A percentile compares a stretch with the other conserved stretches of the same genome.
Evolutionary conservation across 2,797 vertebrate genomes (phyloP).

Genomic region (Scyliorhinus canicula): DNA sequence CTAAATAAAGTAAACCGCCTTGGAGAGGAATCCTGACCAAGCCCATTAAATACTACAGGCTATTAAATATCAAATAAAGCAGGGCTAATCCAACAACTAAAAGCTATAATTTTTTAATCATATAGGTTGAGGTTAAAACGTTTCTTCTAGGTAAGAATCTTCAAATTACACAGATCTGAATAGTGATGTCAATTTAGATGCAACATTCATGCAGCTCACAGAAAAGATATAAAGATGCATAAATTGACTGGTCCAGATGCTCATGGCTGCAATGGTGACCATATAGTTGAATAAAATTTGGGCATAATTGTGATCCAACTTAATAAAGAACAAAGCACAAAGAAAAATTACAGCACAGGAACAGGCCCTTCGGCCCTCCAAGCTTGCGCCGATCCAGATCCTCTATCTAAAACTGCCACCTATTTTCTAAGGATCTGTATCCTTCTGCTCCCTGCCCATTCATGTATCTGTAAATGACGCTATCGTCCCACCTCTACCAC

Average conservation of each 20-base stretch:
- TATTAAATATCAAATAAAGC: background rate
- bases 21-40: background rate
- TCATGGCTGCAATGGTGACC: background rate
- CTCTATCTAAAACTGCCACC: too few relatives aligned
- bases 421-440: too few relatives aligned
- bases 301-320: background rate
- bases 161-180: background rate
- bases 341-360: too few relatives aligned
- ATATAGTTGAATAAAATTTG: background rate
- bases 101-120: background rate
- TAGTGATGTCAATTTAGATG: background rate
- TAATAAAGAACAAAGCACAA: too few relatives aligned
- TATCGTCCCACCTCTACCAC: too few relatives aligned
- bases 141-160: background rate
- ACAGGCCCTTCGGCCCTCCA: too few relatives aligned
- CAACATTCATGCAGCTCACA: background rate
- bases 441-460: too few relatives aligned
- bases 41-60: background rate
- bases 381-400: too few relatives aligned
- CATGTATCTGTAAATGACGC: too few relatives aligned
- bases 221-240: background rate
- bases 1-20: background rate
- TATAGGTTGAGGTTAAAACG: background rate
- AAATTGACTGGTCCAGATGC: background rate
- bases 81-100: background rate